Conservation (phyloP, 2,797 vertebrate species). For the Dendrocincla fuliginosa region DNA sequence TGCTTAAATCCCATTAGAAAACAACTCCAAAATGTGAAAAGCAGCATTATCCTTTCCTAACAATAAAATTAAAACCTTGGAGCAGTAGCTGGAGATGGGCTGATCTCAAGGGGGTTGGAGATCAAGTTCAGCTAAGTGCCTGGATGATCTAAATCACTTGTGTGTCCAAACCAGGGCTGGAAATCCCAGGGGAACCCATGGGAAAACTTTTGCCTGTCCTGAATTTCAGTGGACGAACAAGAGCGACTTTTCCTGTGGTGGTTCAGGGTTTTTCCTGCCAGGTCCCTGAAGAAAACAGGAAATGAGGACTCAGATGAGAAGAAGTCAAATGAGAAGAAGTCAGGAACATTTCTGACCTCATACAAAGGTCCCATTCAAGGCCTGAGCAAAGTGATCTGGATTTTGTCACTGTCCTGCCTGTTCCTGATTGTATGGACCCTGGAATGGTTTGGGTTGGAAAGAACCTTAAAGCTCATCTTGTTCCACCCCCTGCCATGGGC, state of each 20-base stretch:
- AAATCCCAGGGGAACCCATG: not conserved
- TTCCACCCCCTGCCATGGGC: not conserved
- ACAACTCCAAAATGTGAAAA: rapidly evolving
- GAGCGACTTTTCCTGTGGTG: not conserved
- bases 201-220: not conserved
- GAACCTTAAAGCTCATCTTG: not conserved
- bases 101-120: not conserved
- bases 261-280: not conserved
- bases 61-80: not conserved
- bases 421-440: not conserved
- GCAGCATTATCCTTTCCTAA: not conserved
- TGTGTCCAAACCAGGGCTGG: not conserved
- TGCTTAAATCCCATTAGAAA: not conserved
- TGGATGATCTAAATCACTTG: not conserved
- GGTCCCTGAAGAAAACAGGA: constrained; percentile 27
- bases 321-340: not conserved
- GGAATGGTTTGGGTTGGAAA: not conserved
- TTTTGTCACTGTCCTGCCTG: not conserved
- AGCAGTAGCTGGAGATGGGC: not conserved
- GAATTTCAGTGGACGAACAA: not conserved
- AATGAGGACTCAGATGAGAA: not conserved
- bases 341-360: not conserved
- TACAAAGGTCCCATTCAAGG: not conserved
- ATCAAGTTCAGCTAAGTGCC: not conserved
- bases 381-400: not conserved